Percentiles rank a stretch among this genome's conserved stretches.
Conservation (phyloP, 2,113 vertebrate species). For the Sitta europaea region DNA sequence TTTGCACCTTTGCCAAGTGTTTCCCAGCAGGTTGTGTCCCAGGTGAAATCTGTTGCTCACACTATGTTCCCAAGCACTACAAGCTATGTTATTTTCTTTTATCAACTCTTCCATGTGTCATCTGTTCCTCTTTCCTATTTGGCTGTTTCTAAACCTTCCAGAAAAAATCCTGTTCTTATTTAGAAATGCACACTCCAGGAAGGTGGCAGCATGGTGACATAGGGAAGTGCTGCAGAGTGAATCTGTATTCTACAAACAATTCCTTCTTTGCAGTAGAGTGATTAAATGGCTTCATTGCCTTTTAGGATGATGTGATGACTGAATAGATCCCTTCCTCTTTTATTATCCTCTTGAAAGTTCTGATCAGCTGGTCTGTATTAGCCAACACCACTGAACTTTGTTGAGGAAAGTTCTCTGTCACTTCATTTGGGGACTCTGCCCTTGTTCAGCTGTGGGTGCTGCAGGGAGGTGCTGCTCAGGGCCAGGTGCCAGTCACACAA, state of each 20-base stretch:
- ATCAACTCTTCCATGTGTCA: background rate
- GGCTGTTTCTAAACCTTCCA: background rate
- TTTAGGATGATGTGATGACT: background rate
- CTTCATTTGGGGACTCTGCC: background rate
- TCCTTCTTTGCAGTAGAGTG: background rate
- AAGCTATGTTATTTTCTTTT: background rate
- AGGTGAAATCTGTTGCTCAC: background rate
- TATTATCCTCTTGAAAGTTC: background rate
- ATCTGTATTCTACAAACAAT: background rate
- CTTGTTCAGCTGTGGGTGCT: background rate
- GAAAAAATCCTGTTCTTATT: background rate
- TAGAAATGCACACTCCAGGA: background rate
- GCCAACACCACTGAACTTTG: background rate
- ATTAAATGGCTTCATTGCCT: background rate
- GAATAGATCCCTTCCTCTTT: background rate
- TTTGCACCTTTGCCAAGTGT: background rate
- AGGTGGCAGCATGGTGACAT: rapidly evolving
- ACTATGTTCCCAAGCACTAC: background rate
- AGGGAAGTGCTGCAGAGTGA: background rate
- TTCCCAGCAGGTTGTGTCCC: background rate
- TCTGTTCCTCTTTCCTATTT: background rate
- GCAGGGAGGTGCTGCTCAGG: background rate
- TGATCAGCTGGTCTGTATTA: background rate
- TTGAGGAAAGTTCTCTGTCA: background rate
- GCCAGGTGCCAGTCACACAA: background rate